Evolutionary conservation across 2,797 vertebrate genomes (phyloP).

Genomic region (Hafferia zeledoni): DNA sequence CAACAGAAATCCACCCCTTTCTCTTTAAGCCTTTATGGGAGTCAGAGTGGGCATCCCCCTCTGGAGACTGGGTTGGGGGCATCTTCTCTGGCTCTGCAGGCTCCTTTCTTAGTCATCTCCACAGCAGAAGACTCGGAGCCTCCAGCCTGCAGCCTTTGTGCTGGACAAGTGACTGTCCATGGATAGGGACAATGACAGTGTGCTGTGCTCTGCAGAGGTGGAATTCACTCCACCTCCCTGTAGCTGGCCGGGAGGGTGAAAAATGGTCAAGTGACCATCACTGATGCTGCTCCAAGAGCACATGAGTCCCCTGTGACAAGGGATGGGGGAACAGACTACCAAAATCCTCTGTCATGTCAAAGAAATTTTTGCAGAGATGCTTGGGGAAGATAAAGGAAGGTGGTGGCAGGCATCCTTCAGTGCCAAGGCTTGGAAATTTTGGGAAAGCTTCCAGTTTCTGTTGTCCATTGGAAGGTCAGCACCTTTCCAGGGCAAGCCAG

Average conservation of each 20-base stretch:
- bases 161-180: neutral
- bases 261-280: neutral
- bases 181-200: neutral
- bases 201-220: neutral
- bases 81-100: neutral
- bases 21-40: neutral
- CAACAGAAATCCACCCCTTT: neutral
- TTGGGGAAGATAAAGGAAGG: neutral
- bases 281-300: neutral
- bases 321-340: neutral
- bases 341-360: neutral
- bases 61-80: neutral
- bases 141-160: neutral
- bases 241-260: neutral
- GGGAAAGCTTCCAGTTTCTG: neutral
- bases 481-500: neutral
- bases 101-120: neutral
- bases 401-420: neutral
- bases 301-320: neutral
- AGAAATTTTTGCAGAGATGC: neutral
- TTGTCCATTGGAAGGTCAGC: fast-evolving
- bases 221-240: neutral
- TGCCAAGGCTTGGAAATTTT: neutral
- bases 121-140: neutral
- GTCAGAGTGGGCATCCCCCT: neutral